Conservation (phyloP, 2,113 vertebrate genomes). For the Tyrannus savana region DNA sequence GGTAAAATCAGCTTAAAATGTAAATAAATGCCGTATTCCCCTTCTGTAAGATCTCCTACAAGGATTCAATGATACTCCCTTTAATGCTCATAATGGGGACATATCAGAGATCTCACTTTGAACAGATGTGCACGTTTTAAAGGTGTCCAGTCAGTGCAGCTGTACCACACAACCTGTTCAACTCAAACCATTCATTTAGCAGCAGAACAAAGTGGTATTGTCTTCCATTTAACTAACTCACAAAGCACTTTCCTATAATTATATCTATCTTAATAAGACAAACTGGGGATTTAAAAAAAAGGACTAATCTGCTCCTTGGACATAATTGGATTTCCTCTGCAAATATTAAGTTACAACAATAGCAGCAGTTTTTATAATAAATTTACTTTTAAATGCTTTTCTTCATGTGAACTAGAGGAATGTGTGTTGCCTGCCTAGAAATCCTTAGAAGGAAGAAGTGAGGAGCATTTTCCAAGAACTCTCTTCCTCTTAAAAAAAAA, state of each 20-base stretch:
- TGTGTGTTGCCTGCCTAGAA: not conserved
- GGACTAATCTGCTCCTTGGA: not conserved
- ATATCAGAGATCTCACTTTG: not conserved
- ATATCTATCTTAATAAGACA: not conserved
- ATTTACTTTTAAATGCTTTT: not conserved
- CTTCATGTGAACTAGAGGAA: not conserved
- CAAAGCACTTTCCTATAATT: not conserved
- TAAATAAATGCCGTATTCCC: not conserved
- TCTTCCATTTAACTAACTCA: not conserved
- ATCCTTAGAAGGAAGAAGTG: not conserved
- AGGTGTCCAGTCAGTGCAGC: not conserved
- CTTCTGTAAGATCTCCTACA: not conserved
- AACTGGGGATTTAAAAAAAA: not conserved
- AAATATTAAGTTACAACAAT: constrained; percentile 11
- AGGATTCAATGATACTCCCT: not conserved
- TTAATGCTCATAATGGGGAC: not conserved
- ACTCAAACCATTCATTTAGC: not conserved
- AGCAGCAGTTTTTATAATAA: not conserved
- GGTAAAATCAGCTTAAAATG: not conserved
- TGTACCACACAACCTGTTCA: not conserved
- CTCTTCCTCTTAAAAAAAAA: not conserved
- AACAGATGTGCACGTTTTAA: not conserved
- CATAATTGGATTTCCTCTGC: not conserved
- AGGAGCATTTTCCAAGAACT: not conserved
- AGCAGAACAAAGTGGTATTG: not conserved